phyloP scores from a whole-genome alignment of 2,797 vertebrate species.

The Mastacembelus armatus region DNA sequence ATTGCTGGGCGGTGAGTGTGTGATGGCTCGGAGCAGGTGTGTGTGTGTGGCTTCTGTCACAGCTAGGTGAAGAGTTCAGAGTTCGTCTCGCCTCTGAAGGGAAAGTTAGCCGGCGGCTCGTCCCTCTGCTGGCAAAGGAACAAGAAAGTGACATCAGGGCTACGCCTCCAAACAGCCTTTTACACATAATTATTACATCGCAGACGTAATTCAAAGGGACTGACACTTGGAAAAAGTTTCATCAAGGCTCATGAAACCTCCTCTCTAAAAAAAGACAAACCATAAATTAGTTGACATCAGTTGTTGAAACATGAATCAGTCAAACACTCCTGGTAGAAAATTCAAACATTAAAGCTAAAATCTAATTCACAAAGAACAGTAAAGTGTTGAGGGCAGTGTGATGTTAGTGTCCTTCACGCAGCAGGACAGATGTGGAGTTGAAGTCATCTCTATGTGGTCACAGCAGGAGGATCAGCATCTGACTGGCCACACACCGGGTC shows the following conservation, averaged over 20 bases:
- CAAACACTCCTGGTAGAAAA: no score
- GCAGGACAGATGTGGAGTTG: neutral
- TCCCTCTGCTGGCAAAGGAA: conserved; percentile 13
- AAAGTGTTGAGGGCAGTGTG: no score
- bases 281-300: no score
- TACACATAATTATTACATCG: no score
- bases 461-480: conserved; percentile 45
- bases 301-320: no score
- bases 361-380: neutral
- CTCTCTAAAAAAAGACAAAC: no score
- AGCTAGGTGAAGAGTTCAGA: conserved; percentile 78
- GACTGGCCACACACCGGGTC: conserved; percentile 23
- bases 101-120: conserved; percentile 72
- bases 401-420: neutral
- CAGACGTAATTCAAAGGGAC: no score
- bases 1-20: conserved; percentile 26
- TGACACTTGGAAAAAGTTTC: no score
- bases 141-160: conserved; percentile 7
- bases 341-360: no score
- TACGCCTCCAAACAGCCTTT: neutral
- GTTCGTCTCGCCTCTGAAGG: conserved; percentile 60
- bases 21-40: conserved; percentile 73
- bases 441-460: conserved; percentile 27
- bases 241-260: no score
- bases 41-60: conserved; percentile 39